These are phyloP conservation scores for Trichopria drosophilae DNA, from an alignment of 2,888 invertebrate genomes.

Conservation along the genomic window DNA sequence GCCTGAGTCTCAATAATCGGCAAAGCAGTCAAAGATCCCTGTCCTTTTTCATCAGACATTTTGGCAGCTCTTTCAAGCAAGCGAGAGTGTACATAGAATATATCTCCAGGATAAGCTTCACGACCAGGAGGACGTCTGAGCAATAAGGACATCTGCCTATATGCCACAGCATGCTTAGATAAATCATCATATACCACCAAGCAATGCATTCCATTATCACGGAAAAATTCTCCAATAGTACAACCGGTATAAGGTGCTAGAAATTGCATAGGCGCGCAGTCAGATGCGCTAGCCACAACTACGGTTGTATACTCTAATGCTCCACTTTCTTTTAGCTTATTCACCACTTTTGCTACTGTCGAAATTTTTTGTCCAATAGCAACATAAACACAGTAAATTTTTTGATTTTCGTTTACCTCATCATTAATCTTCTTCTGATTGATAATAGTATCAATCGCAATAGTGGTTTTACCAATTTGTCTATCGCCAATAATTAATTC, in stretches of 20 bases:
- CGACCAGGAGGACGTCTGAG: slow-evolving; percentile 66
- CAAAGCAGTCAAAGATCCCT: slow-evolving; percentile 65
- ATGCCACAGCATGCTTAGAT: slow-evolving; percentile 62
- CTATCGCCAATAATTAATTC: slow-evolving; percentile 99
- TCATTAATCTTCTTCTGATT: slow-evolving; percentile 99
- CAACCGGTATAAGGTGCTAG: slow-evolving; percentile 70
- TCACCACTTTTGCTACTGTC: slow-evolving; percentile 97
- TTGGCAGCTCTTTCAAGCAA: slow-evolving; percentile 66
- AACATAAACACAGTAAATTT: slow-evolving; percentile 98
- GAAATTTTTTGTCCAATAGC: slow-evolving; percentile 99
- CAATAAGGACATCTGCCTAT: slow-evolving; percentile 67
- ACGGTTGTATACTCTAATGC: slow-evolving; percentile 97
- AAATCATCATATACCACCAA: slow-evolving; percentile 68
- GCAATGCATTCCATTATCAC: slow-evolving; percentile 65
- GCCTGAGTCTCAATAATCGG: slow-evolving; percentile 68
- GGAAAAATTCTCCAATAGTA: slow-evolving; percentile 67
- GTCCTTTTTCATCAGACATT: slow-evolving; percentile 58
- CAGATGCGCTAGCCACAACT: slow-evolving; percentile 76
- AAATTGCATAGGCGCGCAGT: slow-evolving; percentile 68
- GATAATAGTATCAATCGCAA: slow-evolving; percentile 99
- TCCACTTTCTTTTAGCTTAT: slow-evolving; percentile 84
- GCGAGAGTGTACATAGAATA: slow-evolving; percentile 67
- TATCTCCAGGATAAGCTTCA: slow-evolving; percentile 68
- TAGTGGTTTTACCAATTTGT: slow-evolving; percentile 98
- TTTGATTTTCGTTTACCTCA: slow-evolving; percentile 93